Base-by-base conservation (phyloP, 2,797 vertebrate genomes). In the Gila robusta region DNA sequence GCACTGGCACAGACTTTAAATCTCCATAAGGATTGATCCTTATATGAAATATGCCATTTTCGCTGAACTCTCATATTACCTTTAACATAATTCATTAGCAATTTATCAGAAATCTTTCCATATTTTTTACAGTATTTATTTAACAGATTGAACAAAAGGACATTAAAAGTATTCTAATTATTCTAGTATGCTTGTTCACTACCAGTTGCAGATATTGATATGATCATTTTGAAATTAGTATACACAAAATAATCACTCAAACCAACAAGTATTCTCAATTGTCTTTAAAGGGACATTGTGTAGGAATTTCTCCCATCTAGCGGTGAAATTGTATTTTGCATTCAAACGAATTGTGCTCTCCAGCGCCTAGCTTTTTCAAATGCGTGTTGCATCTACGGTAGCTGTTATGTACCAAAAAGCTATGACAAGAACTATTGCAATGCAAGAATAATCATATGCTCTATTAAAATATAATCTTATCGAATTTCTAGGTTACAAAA, bases 41-140 rank as follows among this genome's bases (percentile, higher is more conserved):
- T 6, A 66, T 62, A 69, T 79, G 47, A 82, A 49, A 79, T 26
- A 14, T 39, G 9, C 17, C n/a, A 82, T 67, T 21, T 82, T 49
- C n/a, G 8, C 41, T 47, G 8, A 28, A 26, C 9, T 49, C 79
- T 87, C 49, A 76, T 66, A 80, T 86, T 79, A 77, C 23, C 59
- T 23, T 84, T 83, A 67, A 37, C 66, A n/a, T 37, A 23, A 83
- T 49, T 72, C 19, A 49, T 44, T 32, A n/a, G n/a, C 16, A 54
- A 54, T 41, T 79, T 71, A 87, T 83, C 52, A 67, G 78, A 82
- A 32, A 47, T 47, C 37, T 62, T 74, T 37, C 2, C 10, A 44
- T 16, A 2, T 2, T 71, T 82, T 54, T 69, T 37, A 10, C 19
- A 54, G 17, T 7, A 54, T 19, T 21, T 6, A 21, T 52, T 52